Evolutionary conservation across 2,888 invertebrate genomes (phyloP).

Genomic region (Pseudoips prasinana): DNA sequence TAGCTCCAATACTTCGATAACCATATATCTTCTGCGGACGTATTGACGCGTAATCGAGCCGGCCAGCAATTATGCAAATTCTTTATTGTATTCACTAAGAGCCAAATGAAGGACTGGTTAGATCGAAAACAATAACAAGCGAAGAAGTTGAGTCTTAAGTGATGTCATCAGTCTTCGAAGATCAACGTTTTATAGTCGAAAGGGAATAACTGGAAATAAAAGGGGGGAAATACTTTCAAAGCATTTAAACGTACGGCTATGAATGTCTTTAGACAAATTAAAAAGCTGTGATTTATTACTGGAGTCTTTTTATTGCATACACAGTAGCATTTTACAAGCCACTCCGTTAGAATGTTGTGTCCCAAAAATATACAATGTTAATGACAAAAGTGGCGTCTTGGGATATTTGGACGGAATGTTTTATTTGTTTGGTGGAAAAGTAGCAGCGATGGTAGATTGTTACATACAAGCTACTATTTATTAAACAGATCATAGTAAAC

Average conservation of each 20-base stretch:
- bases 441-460: no score
- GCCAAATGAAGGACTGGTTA: neutral
- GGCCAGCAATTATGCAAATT: no score
- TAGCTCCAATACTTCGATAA: no score
- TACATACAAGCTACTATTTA: no score
- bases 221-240: slow-evolving; percentile 54
- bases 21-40: no score
- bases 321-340: slow-evolving; percentile 36
- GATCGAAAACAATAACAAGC: slow-evolving; percentile 25
- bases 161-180: slow-evolving; percentile 6
- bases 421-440: neutral
- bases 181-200: slow-evolving; percentile 56
- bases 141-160: slow-evolving; percentile 42
- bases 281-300: slow-evolving; percentile 61
- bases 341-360: slow-evolving; percentile 22
- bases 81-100: no score
- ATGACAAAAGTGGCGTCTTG: slow-evolving; percentile 9
- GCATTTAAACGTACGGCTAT: slow-evolving; percentile 49
- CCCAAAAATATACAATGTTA: slow-evolving; percentile 22
- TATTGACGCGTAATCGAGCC: no score
- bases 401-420: slow-evolving; percentile 4
- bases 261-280: slow-evolving; percentile 62
- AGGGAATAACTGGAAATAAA: slow-evolving; percentile 56
- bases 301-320: slow-evolving; percentile 33
- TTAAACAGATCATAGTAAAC: no score